Evolutionary conservation across 2,797 vertebrate species (phyloP), one percentile per base, ranked within the genome.

Genomic region (Bovichtus variegatus): DNA sequence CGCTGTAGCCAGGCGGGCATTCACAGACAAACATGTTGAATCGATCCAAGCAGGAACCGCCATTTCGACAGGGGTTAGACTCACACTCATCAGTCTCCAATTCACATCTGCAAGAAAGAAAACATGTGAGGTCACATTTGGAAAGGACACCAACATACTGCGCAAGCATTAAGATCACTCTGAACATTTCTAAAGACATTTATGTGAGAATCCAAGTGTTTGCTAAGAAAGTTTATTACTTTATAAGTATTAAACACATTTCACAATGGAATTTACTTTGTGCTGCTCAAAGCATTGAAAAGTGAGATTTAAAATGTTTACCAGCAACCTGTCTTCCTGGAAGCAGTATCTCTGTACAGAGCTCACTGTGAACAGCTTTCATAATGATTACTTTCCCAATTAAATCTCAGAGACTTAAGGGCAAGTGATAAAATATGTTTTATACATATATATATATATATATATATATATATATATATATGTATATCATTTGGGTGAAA

Each of bases 51-150:
- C 98, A 99, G 7, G 96, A 96, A 1, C 96, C 98, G 0, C 97
- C 97, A 0, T 98, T 98, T 81, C 92, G 94, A 88, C 98, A 99
- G 0, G 97, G 98, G 84, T 95, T 97, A 0, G 96, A 96, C 0
- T 92, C 92, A 29, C 98, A 99, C 71, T 97, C 95, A 2, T 96
- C 88, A 1, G 95, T 80, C 46, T 96, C 97, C 18, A 83, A 76
- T 83, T 96, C 97, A 92, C 98, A 99, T 54, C 98, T 99, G 62
- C 13, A 58, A 34, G 70, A 69, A 34, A 72, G 6, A 67, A 68
- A 70, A 51, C 1, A 59, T 18, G 53, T 5, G 0, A 69, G n/a
- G n/a, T 40, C 19, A 21, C 5, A n/a, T 31, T 29, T 40, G 18
- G n/a, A 49, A 25, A 21, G 31, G 23, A 40, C 43, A 43, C 36